Conservation (phyloP, 2,113 vertebrate species). For the Cynoglossus semilaevis region DNA sequence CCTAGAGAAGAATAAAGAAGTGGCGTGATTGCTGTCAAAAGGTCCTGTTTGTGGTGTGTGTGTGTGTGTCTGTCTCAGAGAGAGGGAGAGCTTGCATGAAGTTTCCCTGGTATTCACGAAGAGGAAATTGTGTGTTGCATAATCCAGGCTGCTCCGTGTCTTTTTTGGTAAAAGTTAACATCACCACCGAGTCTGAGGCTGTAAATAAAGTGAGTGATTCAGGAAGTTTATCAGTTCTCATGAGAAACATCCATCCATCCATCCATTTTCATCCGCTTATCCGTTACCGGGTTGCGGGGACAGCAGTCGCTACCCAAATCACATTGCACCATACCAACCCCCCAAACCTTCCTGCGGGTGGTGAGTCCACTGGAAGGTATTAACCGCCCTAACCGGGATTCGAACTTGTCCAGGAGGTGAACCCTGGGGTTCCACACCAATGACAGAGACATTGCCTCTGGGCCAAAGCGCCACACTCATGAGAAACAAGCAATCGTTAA, state of each 20-base stretch:
- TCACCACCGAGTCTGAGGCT: conserved; percentile 20
- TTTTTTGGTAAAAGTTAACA: conserved; percentile 7
- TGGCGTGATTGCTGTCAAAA: conserved; percentile 21
- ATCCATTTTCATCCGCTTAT: too few species aligned
- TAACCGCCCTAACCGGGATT: too few species aligned
- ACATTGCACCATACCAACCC: too few species aligned
- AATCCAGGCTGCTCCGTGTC: conserved; percentile 4
- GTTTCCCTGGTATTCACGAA: conserved; percentile 17
- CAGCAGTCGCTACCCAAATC: too few species aligned
- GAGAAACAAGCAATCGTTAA: conserved; percentile 26
- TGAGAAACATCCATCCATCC: too few species aligned
- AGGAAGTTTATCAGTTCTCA: conserved; percentile 48
- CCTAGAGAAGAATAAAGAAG: conserved; percentile 29
- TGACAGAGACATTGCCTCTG: too few species aligned
- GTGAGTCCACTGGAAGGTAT: too few species aligned
- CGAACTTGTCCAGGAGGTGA: too few species aligned
- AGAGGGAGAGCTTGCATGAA: background rate
- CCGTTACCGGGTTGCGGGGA: too few species aligned
- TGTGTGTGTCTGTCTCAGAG: background rate
- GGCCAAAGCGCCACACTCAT: too few species aligned
- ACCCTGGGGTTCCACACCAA: too few species aligned
- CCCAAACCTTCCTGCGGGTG: too few species aligned
- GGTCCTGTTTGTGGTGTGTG: conserved; percentile 23
- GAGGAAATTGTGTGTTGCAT: conserved; percentile 7
- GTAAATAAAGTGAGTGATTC: conserved; percentile 3